A percentile compares a stretch with the other conserved stretches of the same genome.
These are phyloP conservation scores for Gnathonemus longibarbis DNA, from an alignment of 2,113 vertebrate genomes.

Conservation along the genomic window DNA sequence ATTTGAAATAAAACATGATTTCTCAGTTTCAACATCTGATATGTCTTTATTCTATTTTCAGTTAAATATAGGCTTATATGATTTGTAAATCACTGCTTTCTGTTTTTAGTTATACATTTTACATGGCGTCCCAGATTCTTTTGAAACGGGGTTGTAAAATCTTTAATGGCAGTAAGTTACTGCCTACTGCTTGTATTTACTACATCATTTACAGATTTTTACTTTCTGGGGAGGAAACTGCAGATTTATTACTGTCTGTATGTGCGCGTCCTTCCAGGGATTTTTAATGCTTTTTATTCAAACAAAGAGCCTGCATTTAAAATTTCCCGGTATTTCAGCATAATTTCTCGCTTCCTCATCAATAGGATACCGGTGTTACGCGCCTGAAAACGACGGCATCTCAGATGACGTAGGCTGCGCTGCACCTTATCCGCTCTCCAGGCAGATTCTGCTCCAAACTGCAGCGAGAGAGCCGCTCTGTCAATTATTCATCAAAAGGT, in stretches of 20 bases:
- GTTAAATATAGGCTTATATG: not conserved
- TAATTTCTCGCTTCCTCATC: not conserved
- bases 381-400: not conserved
- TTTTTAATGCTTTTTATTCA: not conserved
- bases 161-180: not conserved
- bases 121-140: not conserved
- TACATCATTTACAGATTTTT: not conserved
- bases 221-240: not conserved
- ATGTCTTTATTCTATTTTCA: not conserved
- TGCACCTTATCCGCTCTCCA: not conserved
- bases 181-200: not conserved
- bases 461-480: not conserved
- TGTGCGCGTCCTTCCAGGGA: not conserved
- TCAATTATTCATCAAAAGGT: not conserved
- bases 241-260: not conserved
- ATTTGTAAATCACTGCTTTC: not conserved
- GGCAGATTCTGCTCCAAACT: not conserved
- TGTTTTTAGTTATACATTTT: not conserved
- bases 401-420: not conserved
- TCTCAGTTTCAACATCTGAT: not conserved
- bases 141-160: not conserved
- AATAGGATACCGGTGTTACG: not conserved
- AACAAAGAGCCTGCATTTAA: not conserved
- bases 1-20: not conserved
- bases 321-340: not conserved